Base-by-base conservation (phyloP, 2,888 invertebrate genomes). In the Neria commutata region DNA sequence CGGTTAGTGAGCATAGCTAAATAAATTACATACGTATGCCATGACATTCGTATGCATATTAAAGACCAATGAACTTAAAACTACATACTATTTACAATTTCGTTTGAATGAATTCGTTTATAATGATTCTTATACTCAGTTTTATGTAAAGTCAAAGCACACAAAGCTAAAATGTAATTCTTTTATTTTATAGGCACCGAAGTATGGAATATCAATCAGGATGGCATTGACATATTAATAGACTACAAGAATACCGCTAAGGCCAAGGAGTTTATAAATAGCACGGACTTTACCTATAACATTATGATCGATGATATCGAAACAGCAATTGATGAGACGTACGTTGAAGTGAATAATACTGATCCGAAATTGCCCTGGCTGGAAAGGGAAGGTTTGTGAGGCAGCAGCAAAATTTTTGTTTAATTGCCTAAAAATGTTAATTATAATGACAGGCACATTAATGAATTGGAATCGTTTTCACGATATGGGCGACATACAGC, bases 381-480 rank as follows among this genome's bases (percentile, higher is more conserved):
- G n/a, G 72, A 76, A 24, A 69, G 70, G 2, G 72, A 74, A 33
- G 66, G 70, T 71, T 57, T 60, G 58, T 46, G 2, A 14, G 6
- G 48, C 21, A 29, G 23, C 5, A 46, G 33, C 34, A 52, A 5
- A n/a, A 1, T 52, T 25, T 16, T 49, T 11, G 33, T 21, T 29
- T 26, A 42, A 5, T 42, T 42, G 14, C 37, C 5, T 6, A 42
- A 42, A 42, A 4, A 42, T 17, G 11, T 6, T 21, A 37, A 37
- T 24, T 19, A 8, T 23, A 11, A n/a, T 29, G 47, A 23, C 33
- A 75, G 81, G 73, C 1, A 70, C 76, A 0, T 65, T 74, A 17
- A 83, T 92, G 82, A 89, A 90, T 64, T 93, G 92, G 91, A 85
- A 86, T 65, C 86, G 89, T 34, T 93, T 89, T 74, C 90, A 93